Conservation (phyloP, 1,140 invertebrate species). For the Elymnias hypermnestra region DNA sequence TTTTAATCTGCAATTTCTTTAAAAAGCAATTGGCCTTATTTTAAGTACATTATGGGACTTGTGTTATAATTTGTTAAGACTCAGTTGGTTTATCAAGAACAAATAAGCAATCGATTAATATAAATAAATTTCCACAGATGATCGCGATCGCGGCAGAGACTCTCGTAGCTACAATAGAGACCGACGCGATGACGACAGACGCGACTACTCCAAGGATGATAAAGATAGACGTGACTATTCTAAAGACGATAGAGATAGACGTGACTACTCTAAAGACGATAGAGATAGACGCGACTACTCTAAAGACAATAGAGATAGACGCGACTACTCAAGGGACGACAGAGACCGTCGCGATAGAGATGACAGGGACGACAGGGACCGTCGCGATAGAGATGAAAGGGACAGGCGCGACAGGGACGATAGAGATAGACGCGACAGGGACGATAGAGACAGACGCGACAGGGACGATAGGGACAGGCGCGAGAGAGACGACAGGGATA, state of each 20-base stretch:
- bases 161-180: constrained; percentile 56
- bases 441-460: constrained; percentile 14
- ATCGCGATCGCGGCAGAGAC: constrained; percentile 57
- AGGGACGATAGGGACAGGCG: constrained; percentile 10
- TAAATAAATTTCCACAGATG: no score
- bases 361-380: constrained; percentile 40
- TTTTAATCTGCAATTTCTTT: no score
- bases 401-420: constrained; percentile 26
- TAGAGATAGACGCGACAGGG: constrained; percentile 13
- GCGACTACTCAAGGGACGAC: constrained; percentile 29
- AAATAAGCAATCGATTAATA: no score
- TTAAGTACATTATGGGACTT: no score
- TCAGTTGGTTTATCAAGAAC: no score
- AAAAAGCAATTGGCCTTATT: no score
- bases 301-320: constrained; percentile 42
- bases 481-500: constrained; percentile 39
- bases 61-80: no score
- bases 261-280: constrained; percentile 36
- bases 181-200: constrained; percentile 31
- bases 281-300: constrained; percentile 36
- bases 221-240: constrained; percentile 39
- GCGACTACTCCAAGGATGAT: constrained; percentile 33
- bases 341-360: constrained; percentile 19
- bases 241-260: constrained; percentile 28
- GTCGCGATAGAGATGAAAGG: constrained; percentile 23